Conservation (phyloP, 2,797 vertebrate species). For the Ceryle rudis region DNA sequence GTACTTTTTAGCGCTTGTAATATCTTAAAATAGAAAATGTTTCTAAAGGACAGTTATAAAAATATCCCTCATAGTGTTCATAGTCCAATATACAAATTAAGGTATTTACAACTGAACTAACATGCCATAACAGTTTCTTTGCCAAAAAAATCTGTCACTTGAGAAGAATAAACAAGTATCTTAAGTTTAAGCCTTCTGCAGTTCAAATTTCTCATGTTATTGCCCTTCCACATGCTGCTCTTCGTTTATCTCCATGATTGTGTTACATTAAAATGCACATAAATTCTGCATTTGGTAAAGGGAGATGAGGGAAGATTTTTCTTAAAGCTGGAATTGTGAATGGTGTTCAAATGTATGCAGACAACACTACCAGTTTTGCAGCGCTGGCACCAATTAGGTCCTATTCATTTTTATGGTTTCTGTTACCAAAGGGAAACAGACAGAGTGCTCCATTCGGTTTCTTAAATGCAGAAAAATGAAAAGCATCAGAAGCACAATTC, state of each 20-base stretch:
- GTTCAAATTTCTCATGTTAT: background rate
- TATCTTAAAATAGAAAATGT: background rate
- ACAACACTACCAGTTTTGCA: background rate
- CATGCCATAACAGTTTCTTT: background rate
- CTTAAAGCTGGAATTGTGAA: background rate
- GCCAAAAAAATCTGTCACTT: background rate
- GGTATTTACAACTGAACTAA: background rate
- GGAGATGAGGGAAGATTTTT: background rate
- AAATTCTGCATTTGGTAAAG: background rate
- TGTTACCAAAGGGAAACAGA: background rate
- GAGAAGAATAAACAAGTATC: slow-evolving; percentile 14
- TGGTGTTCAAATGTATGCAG: background rate
- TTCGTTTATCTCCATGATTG: background rate
- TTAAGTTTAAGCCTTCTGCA: background rate
- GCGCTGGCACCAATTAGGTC: background rate
- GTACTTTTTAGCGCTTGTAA: background rate
- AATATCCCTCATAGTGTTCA: background rate
- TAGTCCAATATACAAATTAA: slow-evolving; percentile 13
- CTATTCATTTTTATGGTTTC: slow-evolving; percentile 2
- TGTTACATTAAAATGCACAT: background rate
- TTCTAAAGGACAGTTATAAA: background rate
- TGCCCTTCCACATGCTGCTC: background rate
- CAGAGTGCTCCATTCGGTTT: background rate
- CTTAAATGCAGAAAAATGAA: background rate
- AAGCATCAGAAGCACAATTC: background rate